phyloP scores from a whole-genome alignment of 2,888 invertebrate genomes.

The Caenorhabditis uteleia region DNA sequence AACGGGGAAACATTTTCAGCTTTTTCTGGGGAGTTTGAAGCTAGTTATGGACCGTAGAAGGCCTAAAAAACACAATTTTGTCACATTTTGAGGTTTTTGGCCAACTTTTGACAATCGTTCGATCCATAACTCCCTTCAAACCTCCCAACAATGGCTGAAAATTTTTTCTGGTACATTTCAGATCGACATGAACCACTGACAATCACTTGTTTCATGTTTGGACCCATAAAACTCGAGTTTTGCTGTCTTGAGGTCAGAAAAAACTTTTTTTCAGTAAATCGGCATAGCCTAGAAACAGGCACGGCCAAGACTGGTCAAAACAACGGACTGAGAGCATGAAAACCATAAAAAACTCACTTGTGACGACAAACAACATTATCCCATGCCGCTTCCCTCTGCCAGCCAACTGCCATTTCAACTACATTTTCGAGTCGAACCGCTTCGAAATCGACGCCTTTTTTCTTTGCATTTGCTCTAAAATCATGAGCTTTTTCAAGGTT shows the following conservation, averaged over 20 bases:
- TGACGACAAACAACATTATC: slow-evolving; percentile 68
- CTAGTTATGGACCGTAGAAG: too few species aligned
- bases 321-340: too few species aligned
- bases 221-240: neutral
- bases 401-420: slow-evolving; percentile 56
- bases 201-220: neutral
- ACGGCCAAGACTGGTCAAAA: too few species aligned
- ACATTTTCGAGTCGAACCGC: slow-evolving; percentile 49
- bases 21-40: too few species aligned
- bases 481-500: neutral
- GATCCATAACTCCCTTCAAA: too few species aligned
- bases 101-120: neutral
- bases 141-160: too few species aligned
- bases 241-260: too few species aligned
- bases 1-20: too few species aligned
- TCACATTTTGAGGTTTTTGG: neutral
- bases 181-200: neutral
- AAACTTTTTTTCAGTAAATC: too few species aligned
- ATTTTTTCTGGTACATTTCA: neutral
- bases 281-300: too few species aligned
- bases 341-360: slow-evolving; percentile 7
- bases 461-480: slow-evolving; percentile 44
- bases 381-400: slow-evolving; percentile 64
- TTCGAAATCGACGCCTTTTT: slow-evolving; percentile 25
- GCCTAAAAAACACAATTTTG: too few species aligned